Base-by-base conservation (phyloP, 2,888 invertebrate genomes). In the Harpalus rufipes region DNA sequence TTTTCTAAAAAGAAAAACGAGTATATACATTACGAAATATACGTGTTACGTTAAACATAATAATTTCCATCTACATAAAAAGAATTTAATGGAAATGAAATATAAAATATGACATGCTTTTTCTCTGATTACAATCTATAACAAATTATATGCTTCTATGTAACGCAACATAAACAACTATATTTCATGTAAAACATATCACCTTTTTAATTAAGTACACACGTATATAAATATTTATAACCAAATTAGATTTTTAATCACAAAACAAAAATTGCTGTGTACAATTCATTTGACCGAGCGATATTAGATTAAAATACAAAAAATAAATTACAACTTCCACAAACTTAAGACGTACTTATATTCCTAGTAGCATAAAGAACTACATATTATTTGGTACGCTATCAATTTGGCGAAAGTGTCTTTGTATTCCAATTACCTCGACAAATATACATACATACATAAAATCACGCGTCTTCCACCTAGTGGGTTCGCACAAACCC, bases 51-150 rank as follows among this genome's bases (percentile, higher is more conserved):
- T 51, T 51, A 8, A 51, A 51, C 44, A 51, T 51, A 51, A 51
- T 51, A 51, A 12, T 51, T 51, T 51, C 44, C 44, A 10, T 51
- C 12, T 51, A 8, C 44, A 51, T 51, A 12, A 51, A 51, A 51
- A 5, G 44, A 51, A 51, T 51, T 51, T 51, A 51, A 51, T 51
- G 44, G 44, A 51, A 51, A 51, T 51, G 44, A 51, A 51, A 51
- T 51, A 51, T 51, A 12, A 51, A 51, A 51, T 51, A 51, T 51
- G 44, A 51, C 44, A 51, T 51, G 44, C 44, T 51, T 51, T 10
- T 12, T 51, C 44, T 51, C 10, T 10, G 44, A 51, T 51, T 51
- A 51, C 44, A 51, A 51, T 51, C 44, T 51, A 51, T 51, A 12
- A 51, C 12, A 51, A 51, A 51, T 51, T 51, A 51, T 51, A 51